Percentiles rank a stretch among this genome's conserved stretches.
Conservation (phyloP, 2,113 vertebrate genomes). For the Bufo bufo region DNA sequence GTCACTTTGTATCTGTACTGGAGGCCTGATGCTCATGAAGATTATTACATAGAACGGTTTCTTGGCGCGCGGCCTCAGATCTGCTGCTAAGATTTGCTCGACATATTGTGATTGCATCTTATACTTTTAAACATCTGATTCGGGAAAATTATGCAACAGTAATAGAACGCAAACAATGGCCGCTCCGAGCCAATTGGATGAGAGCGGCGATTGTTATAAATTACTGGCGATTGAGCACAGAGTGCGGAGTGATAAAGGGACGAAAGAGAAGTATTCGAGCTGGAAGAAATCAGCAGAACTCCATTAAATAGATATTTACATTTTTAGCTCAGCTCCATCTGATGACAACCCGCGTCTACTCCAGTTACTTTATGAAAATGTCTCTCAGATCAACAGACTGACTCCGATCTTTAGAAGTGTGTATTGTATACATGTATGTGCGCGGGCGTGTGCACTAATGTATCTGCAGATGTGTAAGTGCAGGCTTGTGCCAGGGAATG, state of each 20-base stretch:
- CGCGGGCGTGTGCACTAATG: background rate
- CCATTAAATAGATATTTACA: conserved; percentile 12
- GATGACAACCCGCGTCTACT: conserved; percentile 5
- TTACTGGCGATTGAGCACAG: conserved; percentile 39
- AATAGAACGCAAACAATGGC: conserved; percentile 45
- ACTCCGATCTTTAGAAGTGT: background rate
- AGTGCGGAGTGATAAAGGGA: conserved; percentile 66
- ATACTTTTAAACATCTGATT: conserved; percentile 43
- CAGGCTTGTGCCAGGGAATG: background rate
- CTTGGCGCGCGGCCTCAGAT: background rate
- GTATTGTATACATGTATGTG: background rate
- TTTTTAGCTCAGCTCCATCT: background rate
- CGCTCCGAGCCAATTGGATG: conserved; percentile 11
- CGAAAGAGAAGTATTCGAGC: conserved; percentile 60
- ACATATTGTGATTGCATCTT: conserved; percentile 24
- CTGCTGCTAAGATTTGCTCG: background rate
- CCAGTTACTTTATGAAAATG: conserved; percentile 16
- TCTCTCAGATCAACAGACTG: background rate
- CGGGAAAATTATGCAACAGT: conserved; percentile 37
- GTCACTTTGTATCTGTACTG: background rate
- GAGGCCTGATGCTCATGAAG: conserved; percentile 5
- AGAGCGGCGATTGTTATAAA: conserved; percentile 28
- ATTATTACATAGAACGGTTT: background rate
- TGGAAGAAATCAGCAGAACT: conserved; percentile 15
- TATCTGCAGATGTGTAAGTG: background rate